Evolutionary conservation across 2,888 invertebrate genomes (phyloP).

Genomic region (Yponomeuta plumbellus): DNA sequence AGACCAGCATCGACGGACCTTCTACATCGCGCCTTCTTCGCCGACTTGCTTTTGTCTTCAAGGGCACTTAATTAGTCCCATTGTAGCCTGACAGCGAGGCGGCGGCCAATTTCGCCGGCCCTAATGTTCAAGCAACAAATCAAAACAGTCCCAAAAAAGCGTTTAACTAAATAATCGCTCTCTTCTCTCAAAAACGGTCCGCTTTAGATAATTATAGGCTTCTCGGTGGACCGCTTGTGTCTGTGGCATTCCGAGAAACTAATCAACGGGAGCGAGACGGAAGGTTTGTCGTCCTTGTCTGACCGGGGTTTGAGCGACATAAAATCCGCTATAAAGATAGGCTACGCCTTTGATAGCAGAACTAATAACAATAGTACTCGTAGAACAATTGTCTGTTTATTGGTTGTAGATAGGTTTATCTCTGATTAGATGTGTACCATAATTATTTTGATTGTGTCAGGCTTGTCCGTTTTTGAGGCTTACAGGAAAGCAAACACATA

Average conservation of each 20-base stretch:
- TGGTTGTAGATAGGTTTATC: not conserved
- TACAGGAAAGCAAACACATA: no score
- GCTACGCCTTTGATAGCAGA: not conserved
- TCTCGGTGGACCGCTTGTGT: constrained; percentile 29
- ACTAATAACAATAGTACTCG: not conserved
- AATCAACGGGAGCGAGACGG: constrained; percentile 11
- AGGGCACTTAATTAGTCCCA: constrained; percentile 71
- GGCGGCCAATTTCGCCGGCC: constrained; percentile 51
- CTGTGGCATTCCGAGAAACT: constrained; percentile 16
- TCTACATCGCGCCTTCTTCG: not conserved
- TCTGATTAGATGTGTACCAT: no score
- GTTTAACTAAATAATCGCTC: constrained; percentile 72
- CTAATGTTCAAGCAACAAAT: constrained; percentile 55
- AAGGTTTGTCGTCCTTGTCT: not conserved
- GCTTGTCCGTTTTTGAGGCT: no score
- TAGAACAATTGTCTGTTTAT: not conserved
- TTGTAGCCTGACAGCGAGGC: constrained; percentile 68
- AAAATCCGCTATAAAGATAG: constrained; percentile 1
- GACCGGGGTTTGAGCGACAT: not conserved
- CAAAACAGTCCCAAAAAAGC: constrained; percentile 65
- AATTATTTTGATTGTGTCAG: no score
- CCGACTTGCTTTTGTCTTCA: constrained; percentile 25
- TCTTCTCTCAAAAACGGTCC: constrained; percentile 57
- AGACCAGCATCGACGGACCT: not conserved
- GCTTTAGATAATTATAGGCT: constrained; percentile 72